Evolutionary conservation across 2,113 vertebrate genomes (phyloP), one percentile per base, ranked within the genome.

Genomic region (Nettapus auritus): DNA sequence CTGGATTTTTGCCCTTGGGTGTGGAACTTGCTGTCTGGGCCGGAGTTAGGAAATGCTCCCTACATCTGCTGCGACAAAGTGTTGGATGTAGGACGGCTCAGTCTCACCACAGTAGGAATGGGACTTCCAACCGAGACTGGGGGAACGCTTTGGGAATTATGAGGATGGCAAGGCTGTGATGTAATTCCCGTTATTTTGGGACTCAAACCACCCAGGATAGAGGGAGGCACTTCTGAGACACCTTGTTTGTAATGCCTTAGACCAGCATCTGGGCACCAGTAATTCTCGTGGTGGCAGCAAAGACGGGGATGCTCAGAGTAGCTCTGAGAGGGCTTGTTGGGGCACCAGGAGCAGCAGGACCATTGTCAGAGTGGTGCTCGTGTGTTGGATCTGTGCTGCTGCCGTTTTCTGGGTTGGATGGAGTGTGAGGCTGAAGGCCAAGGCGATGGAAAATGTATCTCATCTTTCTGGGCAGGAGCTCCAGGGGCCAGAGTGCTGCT

Each of bases 281-380:
- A 21, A 0, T n/a, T 33, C 11, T 28, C 18, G 50, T 25, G 10
- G 6, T 46, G 48, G 42, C 68, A 69, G 33, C 5, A 7, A 44
- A 42, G 74, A 10, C 17, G 28, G 69, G 56, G 16, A 12, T 10
- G n/a, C 31, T 82, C 15, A 29, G 8, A 1, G 16, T 62, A 1
- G 4, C 21, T 60, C 34, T 42, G 44, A 53, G 46, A 4, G n/a
- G 60, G 14, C 15, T 23, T 42, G 6, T 6, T 55, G 0, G 9
- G 48, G 48, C 79, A 15, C 56, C 75, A 50, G 42, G 57, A 90
- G 34, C 34, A 52, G 15, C 6, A 2, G 0, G 23, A 13, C 11
- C 0, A 0, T 17, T 60, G 14, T 16, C 36, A 62, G 23, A 28
- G 29, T 3, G 0, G 0, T 56, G 28, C 40, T 82, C 4, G 0